A percentile compares a stretch with the other conserved stretches of the same genome.
Evolutionary conservation across 1,140 invertebrate species (phyloP).

Genomic region (Drosophila ercepeae): DNA sequence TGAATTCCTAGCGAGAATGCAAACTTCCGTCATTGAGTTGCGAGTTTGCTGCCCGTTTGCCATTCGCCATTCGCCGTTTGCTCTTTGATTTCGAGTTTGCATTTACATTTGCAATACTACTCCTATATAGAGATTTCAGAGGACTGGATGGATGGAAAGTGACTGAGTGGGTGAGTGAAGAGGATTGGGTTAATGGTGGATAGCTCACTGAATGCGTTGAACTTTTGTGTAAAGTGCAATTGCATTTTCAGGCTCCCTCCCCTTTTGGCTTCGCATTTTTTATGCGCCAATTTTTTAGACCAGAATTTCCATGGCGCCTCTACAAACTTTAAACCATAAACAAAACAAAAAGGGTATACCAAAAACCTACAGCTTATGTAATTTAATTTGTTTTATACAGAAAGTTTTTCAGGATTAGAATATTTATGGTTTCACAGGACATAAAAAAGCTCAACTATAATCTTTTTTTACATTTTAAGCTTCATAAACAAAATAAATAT

Average conservation of each 20-base stretch:
- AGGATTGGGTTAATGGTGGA: slow-evolving; percentile 44
- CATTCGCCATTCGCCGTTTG: slow-evolving; percentile 71
- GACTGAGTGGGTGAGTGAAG: slow-evolving; percentile 6
- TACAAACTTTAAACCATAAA: slow-evolving; percentile 12
- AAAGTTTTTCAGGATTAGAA: no score
- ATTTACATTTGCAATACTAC: slow-evolving; percentile 40
- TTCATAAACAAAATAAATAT: no score
- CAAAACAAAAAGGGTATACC: background rate
- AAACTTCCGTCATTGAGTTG: slow-evolving; percentile 81
- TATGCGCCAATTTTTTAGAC: slow-evolving; percentile 66
- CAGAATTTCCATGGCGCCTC: slow-evolving; percentile 39
- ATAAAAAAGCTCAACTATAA: background rate
- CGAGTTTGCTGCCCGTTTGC: slow-evolving; percentile 61
- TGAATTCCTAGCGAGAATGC: slow-evolving; percentile 80
- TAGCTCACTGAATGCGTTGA: slow-evolving; percentile 75
- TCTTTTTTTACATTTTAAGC: no score
- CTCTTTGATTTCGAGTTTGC: slow-evolving; percentile 72
- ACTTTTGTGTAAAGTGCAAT: slow-evolving; percentile 82
- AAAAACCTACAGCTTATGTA: background rate
- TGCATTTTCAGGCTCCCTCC: slow-evolving; percentile 67
- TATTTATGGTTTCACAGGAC: no score
- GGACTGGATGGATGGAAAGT: slow-evolving; percentile 7
- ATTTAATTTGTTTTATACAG: no score
- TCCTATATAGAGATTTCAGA: slow-evolving; percentile 6
- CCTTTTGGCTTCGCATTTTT: slow-evolving; percentile 50